phyloP scores from a whole-genome alignment of 2,797 vertebrate species.

The Myotis daubentonii region DNA sequence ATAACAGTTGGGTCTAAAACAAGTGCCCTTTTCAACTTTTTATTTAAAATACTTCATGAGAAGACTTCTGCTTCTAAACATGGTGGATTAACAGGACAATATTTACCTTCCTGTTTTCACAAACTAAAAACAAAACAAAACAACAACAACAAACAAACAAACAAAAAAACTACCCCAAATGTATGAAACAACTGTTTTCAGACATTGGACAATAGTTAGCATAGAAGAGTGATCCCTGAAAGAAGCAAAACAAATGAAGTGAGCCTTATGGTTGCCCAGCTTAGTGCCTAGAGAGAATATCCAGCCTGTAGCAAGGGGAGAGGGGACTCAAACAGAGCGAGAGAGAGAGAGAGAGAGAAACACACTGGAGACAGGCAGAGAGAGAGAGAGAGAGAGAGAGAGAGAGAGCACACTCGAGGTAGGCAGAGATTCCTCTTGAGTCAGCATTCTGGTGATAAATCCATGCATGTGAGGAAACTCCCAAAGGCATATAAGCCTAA shows the following conservation, averaged over 20 bases:
- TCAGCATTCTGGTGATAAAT: background rate
- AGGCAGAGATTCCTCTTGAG: background rate
- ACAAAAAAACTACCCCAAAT: background rate
- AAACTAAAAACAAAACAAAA: background rate
- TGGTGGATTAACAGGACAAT: background rate
- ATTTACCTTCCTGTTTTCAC: background rate
- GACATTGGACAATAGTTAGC: background rate
- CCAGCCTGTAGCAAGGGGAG: background rate
- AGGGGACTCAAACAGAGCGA: background rate
- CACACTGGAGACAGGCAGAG: background rate
- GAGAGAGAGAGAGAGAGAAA: background rate
- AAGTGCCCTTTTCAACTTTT: constrained; percentile 4
- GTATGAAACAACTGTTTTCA: background rate
- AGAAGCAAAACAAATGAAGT: background rate
- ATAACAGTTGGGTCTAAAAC: background rate
- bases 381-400: background rate
- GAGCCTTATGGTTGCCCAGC: background rate
- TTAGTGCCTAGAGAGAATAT: background rate
- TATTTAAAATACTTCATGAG: background rate
- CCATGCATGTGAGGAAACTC: background rate
- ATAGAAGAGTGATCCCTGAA: background rate
- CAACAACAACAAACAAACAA: background rate
- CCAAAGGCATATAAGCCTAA: background rate
- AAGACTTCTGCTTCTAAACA: background rate
- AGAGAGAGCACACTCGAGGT: background rate